Evolutionary conservation across 1,140 invertebrate species (phyloP), one percentile per base, ranked within the genome.

Genomic region (Brachionus rotundiformis): DNA sequence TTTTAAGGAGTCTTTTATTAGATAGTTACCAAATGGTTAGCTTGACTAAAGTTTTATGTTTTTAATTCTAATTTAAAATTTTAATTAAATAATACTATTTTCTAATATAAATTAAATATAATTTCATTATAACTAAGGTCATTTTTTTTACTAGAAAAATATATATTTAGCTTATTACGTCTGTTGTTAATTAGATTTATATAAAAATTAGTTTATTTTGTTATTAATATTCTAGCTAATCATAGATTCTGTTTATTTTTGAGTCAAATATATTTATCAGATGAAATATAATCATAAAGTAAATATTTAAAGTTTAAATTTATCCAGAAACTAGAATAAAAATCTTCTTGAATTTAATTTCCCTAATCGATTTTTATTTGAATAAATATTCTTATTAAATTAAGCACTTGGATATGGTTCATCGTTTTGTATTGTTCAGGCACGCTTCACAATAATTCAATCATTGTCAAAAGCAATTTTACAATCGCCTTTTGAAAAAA

Each of bases 281-380:
- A 54, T 54, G 47, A 54, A 54, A 54, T 16, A n/a, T 54, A 54
- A 54, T 54, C 47, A 54, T 54, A 54, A 7, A 54, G 47, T 54
- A 54, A 54, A 54, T 54, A 54, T 54, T 54, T 54, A 54, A 54
- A 54, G 47, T 54, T 54, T 54, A 54, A 54, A 54, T 54, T 54
- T 54, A 54, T 54, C 47, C 47, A 54, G 16, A 54, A 54, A 54
- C 23, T 54, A 54, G 19, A 54, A n/a, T n/a, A n/a, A 25, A 54
- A 54, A 54, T 54, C 47, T 54, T 54, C 47, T 54, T 54, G 47
- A 54, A 54, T 54, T 54, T 54, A 54, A 54, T 54, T 54, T 54
- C 47, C 23, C 23, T 54, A 54, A 54, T 54, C 47, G 47, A 54
- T 54, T 54, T n/a, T 54, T 54, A 54, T 54, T 54, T 19, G 16